Base-by-base conservation (phyloP, 1,140 invertebrate genomes). In the Zaprionus lachaisei region DNA sequence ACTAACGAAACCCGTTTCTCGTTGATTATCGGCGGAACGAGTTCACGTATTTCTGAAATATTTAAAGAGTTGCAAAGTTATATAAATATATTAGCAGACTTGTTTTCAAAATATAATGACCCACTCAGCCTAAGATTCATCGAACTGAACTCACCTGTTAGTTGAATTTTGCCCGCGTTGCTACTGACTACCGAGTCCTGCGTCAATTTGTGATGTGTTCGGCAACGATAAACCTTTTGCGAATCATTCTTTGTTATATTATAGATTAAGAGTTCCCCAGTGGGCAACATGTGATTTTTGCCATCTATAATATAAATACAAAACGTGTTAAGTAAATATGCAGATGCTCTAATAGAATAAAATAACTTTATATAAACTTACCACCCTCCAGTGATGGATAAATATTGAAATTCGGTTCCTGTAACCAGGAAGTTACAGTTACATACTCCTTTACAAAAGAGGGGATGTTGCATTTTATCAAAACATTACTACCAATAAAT, bases 381-480 rank as follows among this genome's bases (percentile, higher is more conserved):
- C 85, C 89, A 24, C 85, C 85, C 31, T 87, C 85, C 26, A 91
- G 17, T 5, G 89, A 91, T 72, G 89, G 89, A 68, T 91, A 92
- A 41, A 92, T 92, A 63, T 92, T 92, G 64, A 92, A 95, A 9
- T 95, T 94, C 1, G 96, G 95, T 75, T 97, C 97, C 81, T 95
- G 96, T 41, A 95, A 93, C 97, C 97, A 98, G 17, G 96, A 96
- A 6, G 96, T 96, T 1, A 97, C 96, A 67, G 95, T 94, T 44
- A 97, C 96, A 91, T 97, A 95, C 76, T 97, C 96, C 86, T 95
- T 96, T 58, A 97, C 96, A 90, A 96, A 96, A 76, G 95, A 95
- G 17, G 97, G 97, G 73, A 97, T 95, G 69, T 95, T 94, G 92
- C 97, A 97, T 91, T 95, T 95, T 38, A 97, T 94, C n/a, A 97